Base-by-base conservation (phyloP, 2,888 invertebrate species). In the Plemyria rubiginata region DNA sequence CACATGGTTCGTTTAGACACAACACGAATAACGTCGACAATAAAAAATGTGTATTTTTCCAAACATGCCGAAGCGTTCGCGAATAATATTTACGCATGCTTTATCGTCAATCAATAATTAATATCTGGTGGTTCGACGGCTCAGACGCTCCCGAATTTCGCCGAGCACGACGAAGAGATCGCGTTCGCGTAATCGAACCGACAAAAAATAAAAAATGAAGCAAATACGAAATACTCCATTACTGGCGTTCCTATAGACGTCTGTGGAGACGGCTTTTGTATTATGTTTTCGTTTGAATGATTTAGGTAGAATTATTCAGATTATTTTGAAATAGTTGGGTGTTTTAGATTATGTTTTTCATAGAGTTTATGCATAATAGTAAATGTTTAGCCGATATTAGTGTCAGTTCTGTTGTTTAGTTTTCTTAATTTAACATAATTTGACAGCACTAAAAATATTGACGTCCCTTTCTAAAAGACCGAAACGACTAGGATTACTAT, bases 171-270 rank as follows among this genome's bases (percentile, higher is more conserved):
- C 86, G 88, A 83, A 84, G 84, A 86, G 88, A 90, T 91, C 92
- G 92, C 90, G 90, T 92, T 90, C 92, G 89, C 84, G 92, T 92
- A 92, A 92, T 92, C 92, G 92, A 90, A 88, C 87, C 81, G 79
- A 77, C 90, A 92, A 92, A 92, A 92, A 92, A 87, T 88, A 86
- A 92, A 92, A 91, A 92, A 90, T 90, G 91, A 92, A 88, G 84
- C 90, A 92, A 92, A 92, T 92, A 92, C 90, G 90, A 91, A 92
- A 91, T 92, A 90, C 91, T 90, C 88, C 91, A 92, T 92, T 92
- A 92, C 90, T 73, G 81, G 76, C 77, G 70, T 68, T 78, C 70
- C 73, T 72, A 82, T 62, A 72, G 82, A 62, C 74, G 65, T 62
- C 81, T 59, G 71, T 89, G 77, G 91, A 92, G 89, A 71, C 75